Base-by-base conservation (phyloP, 2,888 invertebrate genomes). In the Acanthosepion lycidas region DNA sequence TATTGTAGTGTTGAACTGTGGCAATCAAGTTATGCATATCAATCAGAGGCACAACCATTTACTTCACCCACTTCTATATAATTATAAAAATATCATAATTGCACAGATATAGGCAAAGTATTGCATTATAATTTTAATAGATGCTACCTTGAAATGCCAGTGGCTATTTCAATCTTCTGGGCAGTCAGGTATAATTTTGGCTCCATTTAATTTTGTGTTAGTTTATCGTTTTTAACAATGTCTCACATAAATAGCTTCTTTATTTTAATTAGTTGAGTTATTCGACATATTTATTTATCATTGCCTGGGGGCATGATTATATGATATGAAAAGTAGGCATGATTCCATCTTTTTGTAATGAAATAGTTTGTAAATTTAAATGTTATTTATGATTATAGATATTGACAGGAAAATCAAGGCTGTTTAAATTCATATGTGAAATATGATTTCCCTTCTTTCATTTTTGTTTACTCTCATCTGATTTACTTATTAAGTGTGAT, bases 141-240 rank as follows among this genome's bases (percentile, higher is more conserved):
- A 4, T 78, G n/a, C 78, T 15, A 78, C n/a, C n/a, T n/a, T 78
- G 78, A 78, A 78, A 78, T 78, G n/a, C 78, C n/a, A 33, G n/a
- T 15, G 18, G 78, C n/a, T 78, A 78, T 78, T 78, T 78, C 78
- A n/a, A n/a, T n/a, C 9, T 15, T 78, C 9, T 15, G n/a, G n/a
- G 78, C 78, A 78, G 18, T 78, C n/a, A 78, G n/a, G n/a, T 78
- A 78, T 78, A 78, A 78, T 78, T 78, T 78, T n/a, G n/a, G n/a
- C n/a, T 18, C n/a, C 78, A 33, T n/a, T 78, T n/a, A 33, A n/a
- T 78, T n/a, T 78, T 78, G 9, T 78, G 8, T 78, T 28, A 78
- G 3, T n/a, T 33, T 78, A n/a, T 78, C 2, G 9, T 78, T 78
- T n/a, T 78, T n/a, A 12, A 28, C 15, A 20, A 0, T 78, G 78